Base-by-base conservation (phyloP, 2,888 invertebrate genomes). In the Glaucopsyche alexis region DNA sequence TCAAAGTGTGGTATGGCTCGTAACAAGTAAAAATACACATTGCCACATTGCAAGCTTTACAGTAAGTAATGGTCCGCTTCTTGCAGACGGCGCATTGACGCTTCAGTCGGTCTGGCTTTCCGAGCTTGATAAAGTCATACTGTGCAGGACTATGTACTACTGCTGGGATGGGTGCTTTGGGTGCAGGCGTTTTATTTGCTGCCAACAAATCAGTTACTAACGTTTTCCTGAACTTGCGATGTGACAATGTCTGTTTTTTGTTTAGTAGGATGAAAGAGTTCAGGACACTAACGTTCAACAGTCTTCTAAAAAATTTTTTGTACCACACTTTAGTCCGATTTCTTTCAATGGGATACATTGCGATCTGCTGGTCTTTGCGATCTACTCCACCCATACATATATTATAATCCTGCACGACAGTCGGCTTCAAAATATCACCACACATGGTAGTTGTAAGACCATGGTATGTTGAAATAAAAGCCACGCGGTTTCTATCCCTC, bases 301-400 rank as follows among this genome's bases (percentile, higher is more conserved):
- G 49, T 11, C 50, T n/a, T 42, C 14, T 66, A 13, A 66, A 66
- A 13, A 40, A 7, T 14, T 47, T 60, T 47, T 60, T 72, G 64
- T 80, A 81, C 79, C 81, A 81, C 0, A 78, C 69, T 16, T 38
- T 29, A 11, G 75, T n/a, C n/a, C n/a, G 78, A 6, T 75, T 76
- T 11, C 77, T 16, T 70, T 79, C 79, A 11, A 79, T 72, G 1
- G 78, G 79, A 64, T 76, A 78, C 78, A 76, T 76, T 0, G 78
- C 67, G 9, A 79, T n/a, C 55, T 64, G 49, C 55, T 79, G 77
- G 67, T 78, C 75, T 73, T 75, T 74, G 13, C 72, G 72, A 71
- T 72, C 75, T 13, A 75, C 74, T 40, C 73, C 78, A 1, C 78
- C 77, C 75, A 76, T 76, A 60, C 73, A 73, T 0, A 72, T 50